phyloP scores from a whole-genome alignment of 2,113 vertebrate species.

The Neofelis nebulosa region DNA sequence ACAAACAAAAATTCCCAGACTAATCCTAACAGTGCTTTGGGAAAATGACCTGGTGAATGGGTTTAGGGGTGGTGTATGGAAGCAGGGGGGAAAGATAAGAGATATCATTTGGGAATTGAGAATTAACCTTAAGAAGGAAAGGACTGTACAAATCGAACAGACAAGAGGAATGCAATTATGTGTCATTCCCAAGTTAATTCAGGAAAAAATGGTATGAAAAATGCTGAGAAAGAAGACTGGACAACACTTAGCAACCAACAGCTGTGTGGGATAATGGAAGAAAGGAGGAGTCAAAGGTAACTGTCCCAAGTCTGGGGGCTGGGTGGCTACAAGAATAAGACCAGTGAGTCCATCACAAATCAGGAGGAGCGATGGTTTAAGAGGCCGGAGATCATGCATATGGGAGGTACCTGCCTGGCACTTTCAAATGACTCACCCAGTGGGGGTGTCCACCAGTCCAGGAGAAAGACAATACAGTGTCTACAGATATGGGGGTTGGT shows the following conservation, averaged over 20 bases:
- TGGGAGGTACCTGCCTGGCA: background rate
- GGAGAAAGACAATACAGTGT: background rate
- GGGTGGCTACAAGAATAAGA: background rate
- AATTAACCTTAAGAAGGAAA: background rate
- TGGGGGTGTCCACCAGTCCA: background rate
- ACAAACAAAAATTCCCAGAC: background rate
- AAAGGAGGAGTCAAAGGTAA: background rate
- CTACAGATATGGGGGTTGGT: background rate
- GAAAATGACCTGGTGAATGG: background rate
- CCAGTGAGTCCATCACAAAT: background rate
- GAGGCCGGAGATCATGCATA: background rate
- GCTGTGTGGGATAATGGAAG: rapidly evolving
- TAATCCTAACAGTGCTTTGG: background rate
- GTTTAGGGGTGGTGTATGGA: background rate
- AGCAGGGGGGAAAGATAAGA: background rate
- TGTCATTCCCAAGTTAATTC: too few species aligned
- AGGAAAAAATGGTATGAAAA: background rate
- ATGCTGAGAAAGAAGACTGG: background rate
- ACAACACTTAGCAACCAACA: background rate
- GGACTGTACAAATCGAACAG: background rate
- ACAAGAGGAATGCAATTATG: too few species aligned
- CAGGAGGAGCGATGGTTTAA: background rate
- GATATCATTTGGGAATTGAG: background rate
- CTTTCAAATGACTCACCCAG: too few species aligned
- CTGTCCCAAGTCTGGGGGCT: background rate